Evolutionary conservation across 2,888 invertebrate species (phyloP).

Genomic region (Lochmaea capreae): DNA sequence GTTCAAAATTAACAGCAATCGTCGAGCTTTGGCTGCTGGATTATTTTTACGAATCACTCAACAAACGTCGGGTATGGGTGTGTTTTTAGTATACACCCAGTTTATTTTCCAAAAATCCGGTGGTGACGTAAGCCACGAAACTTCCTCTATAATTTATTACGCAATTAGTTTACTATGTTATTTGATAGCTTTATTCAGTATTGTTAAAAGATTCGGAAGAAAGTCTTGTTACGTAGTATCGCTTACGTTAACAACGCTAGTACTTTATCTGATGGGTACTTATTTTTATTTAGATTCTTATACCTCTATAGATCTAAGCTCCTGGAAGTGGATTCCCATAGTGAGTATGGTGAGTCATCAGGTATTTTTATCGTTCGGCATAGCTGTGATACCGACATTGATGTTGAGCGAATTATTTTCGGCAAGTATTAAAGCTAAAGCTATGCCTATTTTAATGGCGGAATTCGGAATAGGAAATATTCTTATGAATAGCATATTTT

Average conservation of each 20-base stretch:
- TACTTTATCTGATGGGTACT: constrained; percentile 50
- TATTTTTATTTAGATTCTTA: constrained; percentile 54
- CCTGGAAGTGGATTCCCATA: constrained; percentile 54
- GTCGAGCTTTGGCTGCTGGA: constrained; percentile 56
- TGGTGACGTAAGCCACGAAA: constrained; percentile 54
- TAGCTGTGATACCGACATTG: constrained; percentile 55
- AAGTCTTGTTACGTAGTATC: constrained; percentile 54
- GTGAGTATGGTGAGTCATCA: constrained; percentile 50
- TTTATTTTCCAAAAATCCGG: constrained; percentile 59
- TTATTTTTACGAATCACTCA: constrained; percentile 56
- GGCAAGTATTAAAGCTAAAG: constrained; percentile 57
- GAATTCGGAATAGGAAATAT: constrained; percentile 48
- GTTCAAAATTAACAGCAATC: constrained; percentile 53
- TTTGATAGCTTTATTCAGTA: constrained; percentile 47
- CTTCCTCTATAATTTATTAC: constrained; percentile 55
- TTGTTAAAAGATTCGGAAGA: constrained; percentile 55
- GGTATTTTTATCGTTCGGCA: constrained; percentile 46
- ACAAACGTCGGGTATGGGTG: constrained; percentile 55
- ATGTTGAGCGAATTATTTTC: constrained; percentile 58
- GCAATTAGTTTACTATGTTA: constrained; percentile 45
- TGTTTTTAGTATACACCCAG: constrained; percentile 56
- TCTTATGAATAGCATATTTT: constrained; percentile 54
- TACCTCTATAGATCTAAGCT: constrained; percentile 43
- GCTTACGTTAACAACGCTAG: constrained; percentile 46
- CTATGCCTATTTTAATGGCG: constrained; percentile 42